Evolutionary conservation across 2,113 vertebrate genomes (phyloP), one percentile per base, ranked within the genome.

Genomic region (Chionis minor): DNA sequence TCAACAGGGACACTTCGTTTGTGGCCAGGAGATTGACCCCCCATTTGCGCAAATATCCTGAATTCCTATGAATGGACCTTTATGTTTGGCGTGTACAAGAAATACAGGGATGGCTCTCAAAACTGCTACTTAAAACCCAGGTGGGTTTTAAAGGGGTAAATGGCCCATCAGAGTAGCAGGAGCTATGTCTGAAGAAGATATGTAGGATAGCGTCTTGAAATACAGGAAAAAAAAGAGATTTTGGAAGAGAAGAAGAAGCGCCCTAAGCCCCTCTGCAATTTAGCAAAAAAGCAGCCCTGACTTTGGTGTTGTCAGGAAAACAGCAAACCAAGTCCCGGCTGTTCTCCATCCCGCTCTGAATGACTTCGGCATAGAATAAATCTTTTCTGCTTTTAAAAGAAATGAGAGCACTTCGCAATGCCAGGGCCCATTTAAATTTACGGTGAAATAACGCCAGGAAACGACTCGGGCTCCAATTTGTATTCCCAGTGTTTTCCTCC

Each of bases 321-420:
- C 14, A 91, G 58, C 73, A 87, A 81, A 49, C 35, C 58, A 17
- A 38, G 45, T 47, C 62, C 73, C 72, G 54, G 2, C 67, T 54
- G 62, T 54, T 92, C 73, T 93, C 49, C 44, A 45, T 66, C 83
- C 66, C 3, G 1, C 58, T 84, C 70, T 18, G 66, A 94, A 85
- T 8, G 66, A 73, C 91, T 91, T 92, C 26, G 69, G 86, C 26
- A 20, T 21, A 58, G 70, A 82, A 89, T 65, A 91, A 94, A 96
- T 89, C 96, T 80, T 49, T 42, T 21, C 62, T 35, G 91, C 89
- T 91, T 82, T 85, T 73, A 91, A 95, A 95, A 95, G 72, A 94
- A 92, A 95, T 20, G 91, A 77, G 62, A 91, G 82, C 33, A 22
- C 58, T 81, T 89, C 77, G 14, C 80, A 72, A 33, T 22, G 78